Evolutionary conservation across 2,797 vertebrate species (phyloP), one percentile per base, ranked within the genome.

Genomic region (Siniperca obscura): DNA sequence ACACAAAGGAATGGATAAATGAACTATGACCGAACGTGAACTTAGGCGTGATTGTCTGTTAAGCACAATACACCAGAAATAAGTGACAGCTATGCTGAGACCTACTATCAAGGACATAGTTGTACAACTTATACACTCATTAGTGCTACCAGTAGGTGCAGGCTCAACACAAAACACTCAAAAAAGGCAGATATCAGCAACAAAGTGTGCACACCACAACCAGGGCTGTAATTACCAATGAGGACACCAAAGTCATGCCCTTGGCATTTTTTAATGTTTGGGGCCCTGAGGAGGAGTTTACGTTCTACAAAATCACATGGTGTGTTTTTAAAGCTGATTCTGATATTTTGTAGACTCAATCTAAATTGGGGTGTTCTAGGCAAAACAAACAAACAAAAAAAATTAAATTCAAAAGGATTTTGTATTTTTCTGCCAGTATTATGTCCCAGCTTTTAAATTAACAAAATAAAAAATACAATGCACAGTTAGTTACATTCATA

Each of bases 1-100:
- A 93, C 92, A 92, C 90, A 91, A 89, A 90, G 71, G 91, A 94
- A 93, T 92, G 84, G 94, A 89, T 91, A 90, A 95, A 93, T 93
- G 86, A 92, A 76, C 74, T 86, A 85, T 89, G 86, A 92, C 61
- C 42, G 88, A 62, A 89, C 2, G 12, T 78, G 69, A 65, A 21
- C 52, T 34, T 50, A 0, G 1, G 25, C 0, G 6, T 67, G 25
- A 53, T 46, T 74, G 50, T 66, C 36, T 75, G 8, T 70, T 7
- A n/a, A 74, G 2, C 34, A 53, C 34, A 30, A 27, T 30, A 44
- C 48, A 50, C 5, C 46, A 25, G 30, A 12, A 48, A n/a, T 21
- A 50, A 59, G 13, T 3, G 25, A 66, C 17, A 46, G 21, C 13
- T n/a, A 19, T 44, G 46, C 7, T 70, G 25, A 65, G 14, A 36